Evolutionary conservation across 1,140 invertebrate species (phyloP).

Genomic region (Rhynchophorus ferrugineus): DNA sequence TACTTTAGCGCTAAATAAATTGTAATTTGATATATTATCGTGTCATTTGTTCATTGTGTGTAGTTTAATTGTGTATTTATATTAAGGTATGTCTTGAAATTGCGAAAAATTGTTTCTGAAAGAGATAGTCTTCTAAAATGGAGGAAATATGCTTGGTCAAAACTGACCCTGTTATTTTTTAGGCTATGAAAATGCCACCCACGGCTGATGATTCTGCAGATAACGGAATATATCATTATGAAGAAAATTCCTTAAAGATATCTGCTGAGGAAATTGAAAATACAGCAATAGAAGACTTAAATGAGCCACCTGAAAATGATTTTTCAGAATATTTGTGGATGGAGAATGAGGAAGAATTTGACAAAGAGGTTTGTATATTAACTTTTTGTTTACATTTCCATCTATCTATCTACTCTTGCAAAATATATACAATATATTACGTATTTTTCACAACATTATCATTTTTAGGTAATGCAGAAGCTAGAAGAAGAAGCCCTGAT

Average conservation of each 20-base stretch:
- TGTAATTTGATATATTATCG: slow-evolving; percentile 2
- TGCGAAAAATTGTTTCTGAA: not conserved
- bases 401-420: slow-evolving; percentile 1
- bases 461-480: slow-evolving; percentile 66
- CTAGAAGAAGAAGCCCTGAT: slow-evolving; percentile 80
- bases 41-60: not conserved
- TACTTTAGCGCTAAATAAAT: not conserved
- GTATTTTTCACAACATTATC: slow-evolving; percentile 1
- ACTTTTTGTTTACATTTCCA: not conserved
- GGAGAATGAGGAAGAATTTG: slow-evolving; percentile 85
- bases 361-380: slow-evolving; percentile 59
- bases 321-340: slow-evolving; percentile 88
- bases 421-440: not conserved
- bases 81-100: not conserved
- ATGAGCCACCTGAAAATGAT: slow-evolving; percentile 55
- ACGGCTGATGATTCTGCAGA: slow-evolving; percentile 40
- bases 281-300: slow-evolving; percentile 45
- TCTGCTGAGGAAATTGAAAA: slow-evolving; percentile 40
- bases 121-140: slow-evolving; percentile 2
- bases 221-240: slow-evolving; percentile 48
- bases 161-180: slow-evolving; percentile 26
- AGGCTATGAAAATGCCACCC: slow-evolving; percentile 52
- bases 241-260: slow-evolving; percentile 38
- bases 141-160: slow-evolving; percentile 13
- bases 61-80: not conserved